Base-by-base conservation (phyloP, 2,888 invertebrate species). In the Leucophenga montana region DNA sequence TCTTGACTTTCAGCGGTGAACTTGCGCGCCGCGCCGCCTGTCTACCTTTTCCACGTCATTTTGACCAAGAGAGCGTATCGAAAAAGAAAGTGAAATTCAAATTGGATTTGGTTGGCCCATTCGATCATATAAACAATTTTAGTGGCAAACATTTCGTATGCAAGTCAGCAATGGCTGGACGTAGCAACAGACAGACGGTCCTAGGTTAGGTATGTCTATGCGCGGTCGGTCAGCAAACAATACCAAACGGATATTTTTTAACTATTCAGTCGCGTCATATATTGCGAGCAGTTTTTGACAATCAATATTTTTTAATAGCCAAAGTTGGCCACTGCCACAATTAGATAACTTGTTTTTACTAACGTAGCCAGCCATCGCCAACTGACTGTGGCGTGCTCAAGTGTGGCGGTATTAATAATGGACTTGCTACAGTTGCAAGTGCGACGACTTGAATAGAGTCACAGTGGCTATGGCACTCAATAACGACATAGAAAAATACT, bases 1-100 rank as follows among this genome's bases (percentile, higher is more conserved):
- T 16, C 22, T 61, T 61, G 39, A 61, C 61, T 61, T 18, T 61
- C 18, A 39, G 61, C 20, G 31, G 39, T 44, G 27, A 27, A 3
- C 27, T 61, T 61, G 61, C 14, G 13, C 9, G 33, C 20, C 18
- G 56, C 33, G 9, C 20, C 20, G 61, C 1, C 46, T 14, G 6
- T n/a, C 46, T n/a, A 18, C 46, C 67, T 46, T 66, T 54, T 9
- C 59, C 16, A 22, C 39, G 39, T 39, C 48, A 27, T 39, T 67
- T 44, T 48, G 31, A 13, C 80, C 85, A 82, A 83, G 82, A 77
- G 80, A 83, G 83, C 84, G 86, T 80, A 86, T 83, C 85, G 85
- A 85, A 86, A 86, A 85, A 85, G 85, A 85, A 85, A 86, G 85
- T 85, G 85, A 85, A 85, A 85, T 86, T 85, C 80, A 84, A 85